These are phyloP conservation scores for Diuraphis noxia DNA, from an alignment of 1,140 invertebrate species.

Conservation along the genomic window DNA sequence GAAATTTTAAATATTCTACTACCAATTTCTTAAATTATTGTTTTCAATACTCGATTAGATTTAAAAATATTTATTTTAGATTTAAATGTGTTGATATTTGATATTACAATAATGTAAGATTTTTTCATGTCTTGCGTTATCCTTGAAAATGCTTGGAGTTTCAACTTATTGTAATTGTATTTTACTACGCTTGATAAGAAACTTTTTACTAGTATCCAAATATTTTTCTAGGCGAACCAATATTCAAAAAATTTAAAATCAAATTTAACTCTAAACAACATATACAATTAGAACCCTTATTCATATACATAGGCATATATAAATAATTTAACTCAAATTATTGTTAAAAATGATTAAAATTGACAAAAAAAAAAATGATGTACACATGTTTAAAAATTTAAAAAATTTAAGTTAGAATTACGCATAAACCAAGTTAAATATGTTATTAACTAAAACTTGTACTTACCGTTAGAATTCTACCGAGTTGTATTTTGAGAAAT, in stretches of 20 bases:
- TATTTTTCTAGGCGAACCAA: conserved; percentile 25
- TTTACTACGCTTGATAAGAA: background rate
- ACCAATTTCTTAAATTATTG: too few relatives aligned
- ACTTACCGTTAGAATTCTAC: background rate
- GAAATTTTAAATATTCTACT: too few relatives aligned
- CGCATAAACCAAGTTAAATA: background rate
- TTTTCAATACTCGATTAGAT: too few relatives aligned
- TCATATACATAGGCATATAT: too few relatives aligned
- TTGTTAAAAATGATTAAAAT: conserved; percentile 19
- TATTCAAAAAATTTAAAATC: background rate
- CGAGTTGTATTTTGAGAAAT: background rate
- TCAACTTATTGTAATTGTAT: too few relatives aligned
- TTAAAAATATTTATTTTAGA: too few relatives aligned
- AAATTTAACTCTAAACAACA: conserved; percentile 13
- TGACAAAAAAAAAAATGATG: conserved; percentile 5
- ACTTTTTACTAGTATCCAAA: background rate
- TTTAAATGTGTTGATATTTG: too few relatives aligned
- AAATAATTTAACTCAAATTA: background rate
- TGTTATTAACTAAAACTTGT: background rate
- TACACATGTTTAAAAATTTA: background rate
- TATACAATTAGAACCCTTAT: background rate
- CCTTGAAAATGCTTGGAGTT: too few relatives aligned
- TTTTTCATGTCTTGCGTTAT: too few relatives aligned
- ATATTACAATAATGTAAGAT: too few relatives aligned
- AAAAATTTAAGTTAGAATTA: background rate